Base-by-base conservation (phyloP, 1,140 invertebrate genomes). In the Notospermus geniculatus region DNA sequence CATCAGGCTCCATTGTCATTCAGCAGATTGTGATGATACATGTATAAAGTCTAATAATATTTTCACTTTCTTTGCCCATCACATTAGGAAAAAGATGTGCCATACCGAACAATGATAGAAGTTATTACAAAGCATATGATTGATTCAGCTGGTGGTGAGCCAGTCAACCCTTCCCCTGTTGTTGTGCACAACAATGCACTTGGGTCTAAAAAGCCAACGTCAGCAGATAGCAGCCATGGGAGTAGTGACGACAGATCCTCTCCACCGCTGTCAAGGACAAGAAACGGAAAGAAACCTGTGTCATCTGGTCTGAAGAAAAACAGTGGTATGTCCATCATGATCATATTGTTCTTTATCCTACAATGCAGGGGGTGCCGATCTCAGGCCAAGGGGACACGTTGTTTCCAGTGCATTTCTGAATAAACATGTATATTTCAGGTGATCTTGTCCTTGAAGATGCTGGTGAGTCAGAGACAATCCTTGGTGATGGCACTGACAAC, bases 41-140 rank as follows among this genome's bases (percentile, higher is more conserved):
- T n/a, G n/a, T n/a, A n/a, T n/a, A n/a, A n/a, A n/a, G n/a, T n/a
- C n/a, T n/a, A n/a, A n/a, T n/a, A n/a, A n/a, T n/a, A n/a, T n/a
- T n/a, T n/a, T n/a, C n/a, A n/a, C n/a, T n/a, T n/a, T n/a, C n/a
- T n/a, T n/a, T n/a, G n/a, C n/a, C n/a, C n/a, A n/a, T n/a, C n/a
- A n/a, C n/a, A n/a, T n/a, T n/a, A 79, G 77, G 75, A 77, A 45
- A 60, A 70, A 46, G 36, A 56, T 13, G 32, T 65, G n/a, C 75
- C 77, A 7, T 63, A 74, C n/a, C 62, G 71, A 58, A 65, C 72
- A 36, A 79, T 79, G 72, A 41, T 79, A 27, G 77, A 79, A 69
- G 67, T 79, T 5, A 74, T 79, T 27, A 68, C 71, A 4, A 71
- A 72, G 58, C 66, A 63, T 54, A 66, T 74, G 32, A n/a, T 75